These are phyloP conservation scores for Ctenoplectra terminalis DNA, from an alignment of 1,140 invertebrate genomes.

Conservation along the genomic window DNA sequence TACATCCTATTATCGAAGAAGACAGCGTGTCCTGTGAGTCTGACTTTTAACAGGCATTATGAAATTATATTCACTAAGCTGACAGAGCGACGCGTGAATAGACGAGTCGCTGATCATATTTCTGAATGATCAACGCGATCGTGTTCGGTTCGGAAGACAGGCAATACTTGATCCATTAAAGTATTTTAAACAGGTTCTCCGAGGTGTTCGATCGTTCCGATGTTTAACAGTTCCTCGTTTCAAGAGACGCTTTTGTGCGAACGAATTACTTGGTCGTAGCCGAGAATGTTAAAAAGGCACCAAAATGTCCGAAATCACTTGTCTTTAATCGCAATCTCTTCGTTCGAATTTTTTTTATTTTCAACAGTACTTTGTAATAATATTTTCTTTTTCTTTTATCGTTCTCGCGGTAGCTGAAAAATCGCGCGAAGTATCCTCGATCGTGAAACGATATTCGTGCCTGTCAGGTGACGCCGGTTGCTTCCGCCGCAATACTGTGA, in stretches of 20 bases:
- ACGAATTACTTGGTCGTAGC: not conserved
- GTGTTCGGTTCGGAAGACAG: not conserved
- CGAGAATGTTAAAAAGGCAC: not conserved
- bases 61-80: not conserved
- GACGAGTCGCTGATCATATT: not conserved
- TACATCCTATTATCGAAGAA: not conserved
- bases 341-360: not conserved
- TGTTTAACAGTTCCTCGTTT: not conserved
- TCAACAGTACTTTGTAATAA: not conserved
- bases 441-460: not conserved
- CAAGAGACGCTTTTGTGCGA: not conserved
- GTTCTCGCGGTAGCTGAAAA: not conserved
- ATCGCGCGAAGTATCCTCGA: not conserved
- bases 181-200: not conserved
- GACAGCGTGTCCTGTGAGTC: too few relatives aligned
- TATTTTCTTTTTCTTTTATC: too few relatives aligned
- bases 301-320: not conserved
- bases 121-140: not conserved
- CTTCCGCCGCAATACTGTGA: constrained; percentile 55
- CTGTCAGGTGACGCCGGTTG: constrained; percentile 28
- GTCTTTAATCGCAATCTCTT: too few relatives aligned
- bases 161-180: not conserved
- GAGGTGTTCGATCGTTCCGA: not conserved
- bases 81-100: not conserved
- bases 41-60: not conserved